Conservation (phyloP, 2,113 vertebrate genomes). For the Craseonycteris thonglongyai region DNA sequence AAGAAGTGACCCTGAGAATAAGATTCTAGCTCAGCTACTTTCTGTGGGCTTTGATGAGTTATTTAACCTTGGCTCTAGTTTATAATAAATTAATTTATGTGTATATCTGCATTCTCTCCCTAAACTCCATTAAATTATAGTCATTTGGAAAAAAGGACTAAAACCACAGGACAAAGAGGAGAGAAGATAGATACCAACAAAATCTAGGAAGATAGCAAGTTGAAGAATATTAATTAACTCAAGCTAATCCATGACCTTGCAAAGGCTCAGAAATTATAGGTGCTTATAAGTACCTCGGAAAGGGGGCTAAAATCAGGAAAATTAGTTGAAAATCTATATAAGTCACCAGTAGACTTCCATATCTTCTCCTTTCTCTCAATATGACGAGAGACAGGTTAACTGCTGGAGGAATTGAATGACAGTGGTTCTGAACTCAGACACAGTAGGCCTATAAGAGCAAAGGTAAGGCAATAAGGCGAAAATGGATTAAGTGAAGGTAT, state of each 20-base stretch:
- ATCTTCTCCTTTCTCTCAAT: not conserved
- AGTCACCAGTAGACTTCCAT: not conserved
- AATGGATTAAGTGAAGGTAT: not conserved
- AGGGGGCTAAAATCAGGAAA: not conserved
- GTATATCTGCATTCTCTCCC: not conserved
- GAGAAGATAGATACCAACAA: not conserved
- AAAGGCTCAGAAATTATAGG: not conserved
- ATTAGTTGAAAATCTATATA: not conserved
- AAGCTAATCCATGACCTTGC: not conserved
- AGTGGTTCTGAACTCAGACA: not conserved
- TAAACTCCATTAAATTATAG: not conserved
- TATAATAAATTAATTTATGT: slow-evolving; percentile 21
- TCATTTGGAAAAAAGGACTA: slow-evolving; percentile 24
- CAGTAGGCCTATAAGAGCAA: not conserved
- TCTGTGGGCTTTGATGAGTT: not conserved
- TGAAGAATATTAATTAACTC: not conserved
- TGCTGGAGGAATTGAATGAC: not conserved
- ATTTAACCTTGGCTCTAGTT: not conserved
- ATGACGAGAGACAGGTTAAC: not conserved
- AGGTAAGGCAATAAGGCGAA: not conserved
- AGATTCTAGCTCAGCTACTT: not conserved
- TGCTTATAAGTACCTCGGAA: not conserved
- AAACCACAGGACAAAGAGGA: not conserved
- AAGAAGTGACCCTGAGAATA: not conserved
- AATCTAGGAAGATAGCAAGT: not conserved